phyloP scores from a whole-genome alignment of 2,797 vertebrate species.

The Muscicapa striata region DNA sequence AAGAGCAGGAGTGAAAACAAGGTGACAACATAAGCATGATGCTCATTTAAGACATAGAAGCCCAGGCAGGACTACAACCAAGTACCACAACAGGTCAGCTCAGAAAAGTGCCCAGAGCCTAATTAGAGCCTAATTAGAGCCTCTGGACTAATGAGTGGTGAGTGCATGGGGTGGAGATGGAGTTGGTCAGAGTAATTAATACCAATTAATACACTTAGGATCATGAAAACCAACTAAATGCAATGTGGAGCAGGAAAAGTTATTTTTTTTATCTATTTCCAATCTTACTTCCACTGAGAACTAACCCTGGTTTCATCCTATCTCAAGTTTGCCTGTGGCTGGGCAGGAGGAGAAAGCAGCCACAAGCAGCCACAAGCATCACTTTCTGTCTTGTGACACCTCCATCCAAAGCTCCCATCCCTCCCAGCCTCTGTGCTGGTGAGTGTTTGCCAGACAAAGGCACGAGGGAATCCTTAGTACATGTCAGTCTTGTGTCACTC shows the following conservation, averaged over 20 bases:
- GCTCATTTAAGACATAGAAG: neutral
- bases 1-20: neutral
- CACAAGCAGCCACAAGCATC: rapidly evolving
- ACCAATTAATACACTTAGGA: neutral
- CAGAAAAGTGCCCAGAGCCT: neutral
- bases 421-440: neutral
- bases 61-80: neutral
- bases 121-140: neutral
- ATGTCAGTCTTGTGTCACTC: neutral
- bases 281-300: neutral
- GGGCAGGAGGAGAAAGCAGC: neutral
- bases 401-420: neutral
- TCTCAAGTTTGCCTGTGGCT: neutral
- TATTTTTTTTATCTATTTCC: neutral
- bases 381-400: neutral
- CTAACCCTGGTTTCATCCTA: neutral
- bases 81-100: neutral
- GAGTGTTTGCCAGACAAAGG: neutral
- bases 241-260: neutral
- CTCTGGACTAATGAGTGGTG: neutral
- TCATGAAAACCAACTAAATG: neutral
- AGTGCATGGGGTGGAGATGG: neutral
- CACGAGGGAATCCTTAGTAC: neutral
- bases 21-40: neutral
- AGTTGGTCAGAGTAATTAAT: neutral